Percentiles rank a stretch among this genome's conserved stretches.
phyloP scores from a whole-genome alignment of 2,888 invertebrate species.

The Pollenia angustigena region DNA sequence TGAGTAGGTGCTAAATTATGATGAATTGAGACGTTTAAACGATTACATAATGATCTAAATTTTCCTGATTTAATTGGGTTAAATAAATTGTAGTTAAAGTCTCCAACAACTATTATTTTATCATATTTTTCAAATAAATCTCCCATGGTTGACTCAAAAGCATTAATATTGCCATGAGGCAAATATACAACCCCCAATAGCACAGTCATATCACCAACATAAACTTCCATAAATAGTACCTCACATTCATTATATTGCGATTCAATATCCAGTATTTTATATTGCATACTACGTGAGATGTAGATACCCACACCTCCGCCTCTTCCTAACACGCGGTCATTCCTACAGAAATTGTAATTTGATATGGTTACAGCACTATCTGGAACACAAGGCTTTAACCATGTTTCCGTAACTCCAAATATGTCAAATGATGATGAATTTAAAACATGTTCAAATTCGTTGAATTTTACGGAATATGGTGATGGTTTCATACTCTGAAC shows the following conservation, averaged over 20 bases:
- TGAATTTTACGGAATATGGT: background rate
- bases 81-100: background rate
- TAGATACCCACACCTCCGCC: background rate
- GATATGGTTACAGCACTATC: background rate
- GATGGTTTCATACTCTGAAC: background rate
- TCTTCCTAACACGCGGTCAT: background rate
- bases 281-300: background rate
- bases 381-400: background rate
- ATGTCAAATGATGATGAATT: background rate
- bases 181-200: constrained; percentile 10
- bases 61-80: background rate
- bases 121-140: background rate
- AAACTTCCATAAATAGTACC: background rate
- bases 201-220: background rate
- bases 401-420: background rate
- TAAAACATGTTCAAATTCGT: background rate
- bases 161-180: background rate
- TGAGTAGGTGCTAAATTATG: background rate
- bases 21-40: background rate
- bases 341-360: background rate
- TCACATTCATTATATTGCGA: constrained; percentile 8
- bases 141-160: background rate
- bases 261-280: background rate
- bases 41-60: background rate
- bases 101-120: background rate